A percentile compares a stretch with the other conserved stretches of the same genome.
These are phyloP conservation scores for Salvator merianae DNA, from an alignment of 2,113 vertebrate species.

Conservation along the genomic window DNA sequence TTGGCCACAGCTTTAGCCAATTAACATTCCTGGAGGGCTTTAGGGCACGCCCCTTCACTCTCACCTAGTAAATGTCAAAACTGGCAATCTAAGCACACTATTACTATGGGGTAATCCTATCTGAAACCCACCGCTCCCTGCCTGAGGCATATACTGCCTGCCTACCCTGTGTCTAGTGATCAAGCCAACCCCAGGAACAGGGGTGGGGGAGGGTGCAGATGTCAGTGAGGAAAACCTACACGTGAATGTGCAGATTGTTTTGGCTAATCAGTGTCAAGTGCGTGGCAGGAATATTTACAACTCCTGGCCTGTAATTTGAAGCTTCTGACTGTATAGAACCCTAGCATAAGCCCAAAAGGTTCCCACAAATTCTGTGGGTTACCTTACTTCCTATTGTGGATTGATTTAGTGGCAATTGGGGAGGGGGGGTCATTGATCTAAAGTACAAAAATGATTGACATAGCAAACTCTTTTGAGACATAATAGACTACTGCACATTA, in stretches of 20 bases:
- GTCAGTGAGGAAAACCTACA: conserved; percentile 21
- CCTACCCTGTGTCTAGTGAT: conserved; percentile 13
- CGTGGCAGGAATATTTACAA: background rate
- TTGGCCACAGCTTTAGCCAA: conserved; percentile 76
- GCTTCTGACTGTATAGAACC: background rate
- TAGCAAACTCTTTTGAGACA: background rate
- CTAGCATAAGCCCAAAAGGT: conserved; percentile 71
- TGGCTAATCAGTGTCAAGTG: background rate
- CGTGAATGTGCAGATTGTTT: background rate
- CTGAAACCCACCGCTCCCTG: conserved; percentile 9
- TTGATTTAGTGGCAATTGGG: background rate
- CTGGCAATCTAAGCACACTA: conserved; percentile 77
- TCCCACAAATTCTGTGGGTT: conserved; percentile 75
- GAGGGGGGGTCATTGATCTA: background rate
- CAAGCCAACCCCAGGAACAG: background rate
- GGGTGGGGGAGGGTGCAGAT: background rate
- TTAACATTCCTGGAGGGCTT: conserved; percentile 83
- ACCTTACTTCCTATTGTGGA: conserved; percentile 49
- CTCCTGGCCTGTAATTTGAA: conserved; percentile 5
- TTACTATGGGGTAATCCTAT: conserved; percentile 65
- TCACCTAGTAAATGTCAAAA: conserved; percentile 86
- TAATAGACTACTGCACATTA: background rate
- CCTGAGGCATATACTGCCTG: background rate
- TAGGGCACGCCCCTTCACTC: conserved; percentile 72
- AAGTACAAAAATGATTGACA: background rate